These are phyloP conservation scores for Thamnophis sirtalis DNA, from an alignment of 2,113 vertebrate genomes.

Conservation along the genomic window DNA sequence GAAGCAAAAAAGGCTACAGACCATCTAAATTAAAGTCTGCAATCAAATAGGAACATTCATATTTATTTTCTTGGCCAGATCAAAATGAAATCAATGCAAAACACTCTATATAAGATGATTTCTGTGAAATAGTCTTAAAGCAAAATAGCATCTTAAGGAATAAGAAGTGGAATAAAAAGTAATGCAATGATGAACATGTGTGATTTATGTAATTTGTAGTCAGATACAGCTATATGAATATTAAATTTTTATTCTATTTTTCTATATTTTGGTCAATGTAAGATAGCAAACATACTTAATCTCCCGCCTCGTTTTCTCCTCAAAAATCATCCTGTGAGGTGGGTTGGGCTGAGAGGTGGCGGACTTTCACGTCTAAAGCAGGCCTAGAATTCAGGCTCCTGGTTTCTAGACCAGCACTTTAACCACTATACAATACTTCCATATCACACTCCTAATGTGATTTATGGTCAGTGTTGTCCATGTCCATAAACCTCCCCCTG, in stretches of 20 bases:
- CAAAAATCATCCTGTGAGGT: not conserved
- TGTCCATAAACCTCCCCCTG: not conserved
- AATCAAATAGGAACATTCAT: not conserved
- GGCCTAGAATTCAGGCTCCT: not conserved
- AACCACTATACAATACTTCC: not conserved
- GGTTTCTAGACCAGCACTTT: not conserved
- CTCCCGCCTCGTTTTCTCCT: not conserved
- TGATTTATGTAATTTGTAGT: not conserved
- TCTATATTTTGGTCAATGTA: not conserved
- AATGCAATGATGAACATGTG: not conserved
- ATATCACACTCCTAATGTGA: not conserved
- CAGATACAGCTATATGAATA: not conserved
- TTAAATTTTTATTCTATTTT: not conserved
- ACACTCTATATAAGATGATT: not conserved
- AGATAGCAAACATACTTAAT: not conserved
- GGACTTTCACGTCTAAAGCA: not conserved
- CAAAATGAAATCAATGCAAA: not conserved
- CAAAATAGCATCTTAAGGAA: not conserved
- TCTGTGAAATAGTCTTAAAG: not conserved
- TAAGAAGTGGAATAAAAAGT: not conserved
- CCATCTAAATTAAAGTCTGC: not conserved
- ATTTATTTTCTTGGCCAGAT: not conserved
- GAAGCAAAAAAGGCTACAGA: not conserved
- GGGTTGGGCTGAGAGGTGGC: not conserved
- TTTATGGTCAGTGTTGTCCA: not conserved